A percentile compares a stretch with the other conserved stretches of the same genome.
Evolutionary conservation across 2,797 vertebrate genomes (phyloP).

Genomic region (Synaphobranchus kaupii): DNA sequence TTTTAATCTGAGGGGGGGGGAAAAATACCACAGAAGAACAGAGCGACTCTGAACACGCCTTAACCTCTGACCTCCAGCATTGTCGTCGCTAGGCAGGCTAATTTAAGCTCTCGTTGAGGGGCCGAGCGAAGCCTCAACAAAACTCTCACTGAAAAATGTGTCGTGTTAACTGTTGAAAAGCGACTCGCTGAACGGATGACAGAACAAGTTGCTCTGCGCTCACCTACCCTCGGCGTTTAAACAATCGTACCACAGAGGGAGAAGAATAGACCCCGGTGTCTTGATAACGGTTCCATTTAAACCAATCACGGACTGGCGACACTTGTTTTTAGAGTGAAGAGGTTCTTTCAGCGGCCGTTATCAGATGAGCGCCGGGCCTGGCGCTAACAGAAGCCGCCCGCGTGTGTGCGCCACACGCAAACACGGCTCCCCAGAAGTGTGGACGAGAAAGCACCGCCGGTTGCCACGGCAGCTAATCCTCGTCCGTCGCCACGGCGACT

Average conservation of each 20-base stretch:
- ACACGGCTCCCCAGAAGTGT: conserved; percentile 46
- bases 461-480: conserved; percentile 73
- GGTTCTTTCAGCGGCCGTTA: not conserved
- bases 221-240: not conserved
- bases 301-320: not conserved
- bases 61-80: not conserved
- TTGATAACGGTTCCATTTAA: not conserved
- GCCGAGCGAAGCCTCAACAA: not conserved
- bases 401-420: conserved; percentile 39
- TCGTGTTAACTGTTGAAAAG: not conserved
- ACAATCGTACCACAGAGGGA: not conserved
- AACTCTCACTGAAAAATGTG: not conserved
- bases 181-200: not conserved
- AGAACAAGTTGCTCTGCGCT: not conserved
- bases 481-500: conserved; percentile 44
- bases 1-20: not conserved
- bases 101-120: not conserved
- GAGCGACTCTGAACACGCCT: not conserved
- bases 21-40: not conserved
- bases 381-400: not conserved
- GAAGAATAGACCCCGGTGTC: not conserved
- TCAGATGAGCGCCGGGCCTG: not conserved
- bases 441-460: conserved; percentile 45
- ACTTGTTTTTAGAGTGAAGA: not conserved
- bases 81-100: not conserved